Conservation (phyloP, 2,797 vertebrate genomes). For the Myotis findleyi region DNA sequence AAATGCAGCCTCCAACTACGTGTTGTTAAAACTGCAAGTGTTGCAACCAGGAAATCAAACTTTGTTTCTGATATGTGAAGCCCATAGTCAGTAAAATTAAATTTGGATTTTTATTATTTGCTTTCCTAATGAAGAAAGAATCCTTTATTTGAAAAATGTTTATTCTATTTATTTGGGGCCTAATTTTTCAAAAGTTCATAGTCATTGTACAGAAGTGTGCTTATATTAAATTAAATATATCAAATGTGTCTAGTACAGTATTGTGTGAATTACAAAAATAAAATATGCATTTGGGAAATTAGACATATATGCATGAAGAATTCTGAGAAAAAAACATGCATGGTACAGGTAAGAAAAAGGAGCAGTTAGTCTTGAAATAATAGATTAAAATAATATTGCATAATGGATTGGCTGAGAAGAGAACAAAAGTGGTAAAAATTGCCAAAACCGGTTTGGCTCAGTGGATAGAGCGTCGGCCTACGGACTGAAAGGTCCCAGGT, state of each 20-base stretch:
- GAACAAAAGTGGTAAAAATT: background rate
- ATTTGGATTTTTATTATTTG: background rate
- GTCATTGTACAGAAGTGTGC: background rate
- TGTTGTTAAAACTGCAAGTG: background rate
- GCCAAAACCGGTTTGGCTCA: no score
- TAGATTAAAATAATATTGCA: background rate
- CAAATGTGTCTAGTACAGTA: background rate
- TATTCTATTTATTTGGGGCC: background rate
- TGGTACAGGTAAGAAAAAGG: background rate
- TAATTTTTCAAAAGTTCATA: background rate
- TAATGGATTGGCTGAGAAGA: background rate
- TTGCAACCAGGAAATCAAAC: background rate
- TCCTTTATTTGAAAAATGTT: background rate
- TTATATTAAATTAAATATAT: background rate
- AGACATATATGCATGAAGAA: background rate
- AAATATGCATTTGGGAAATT: background rate
- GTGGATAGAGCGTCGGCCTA: no score
- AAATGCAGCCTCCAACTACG: fast-evolving
- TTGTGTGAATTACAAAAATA: background rate
- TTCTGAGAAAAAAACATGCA: background rate
- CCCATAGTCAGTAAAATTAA: background rate
- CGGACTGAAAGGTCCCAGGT: no score
- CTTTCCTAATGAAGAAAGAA: background rate
- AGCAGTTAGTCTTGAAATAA: background rate
- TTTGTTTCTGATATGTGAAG: background rate